Conservation (phyloP, 2,113 vertebrate genomes). For the zebrafish (Danio rerio) region GRCz12tu NC_133199.1:27147001-27147500, state of each 20-base stretch:
- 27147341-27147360: too few species aligned
- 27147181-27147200: constrained; percentile 25
- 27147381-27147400: too few species aligned
- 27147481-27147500: too few species aligned
- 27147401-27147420: too few species aligned
- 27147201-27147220: constrained; percentile 15
- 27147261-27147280: too few species aligned
- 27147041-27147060: constrained; percentile 66
- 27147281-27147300: too few species aligned
- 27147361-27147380: too few species aligned
- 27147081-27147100: constrained; percentile 70
- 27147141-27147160: constrained; percentile 22
- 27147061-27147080: constrained; percentile 71
- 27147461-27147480: too few species aligned
- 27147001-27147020: constrained; percentile 66
- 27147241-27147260: neutral
- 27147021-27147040: constrained; percentile 68
- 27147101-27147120: constrained; percentile 62
- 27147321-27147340: too few species aligned
- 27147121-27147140: constrained; percentile 66
- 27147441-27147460: too few species aligned
- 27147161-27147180: neutral
- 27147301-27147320: too few species aligned
- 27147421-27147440: too few species aligned
- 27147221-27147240: constrained; percentile 24